These are phyloP conservation scores for Candidula unifasciata DNA, from an alignment of 2,888 invertebrate species.

Conservation along the genomic window DNA sequence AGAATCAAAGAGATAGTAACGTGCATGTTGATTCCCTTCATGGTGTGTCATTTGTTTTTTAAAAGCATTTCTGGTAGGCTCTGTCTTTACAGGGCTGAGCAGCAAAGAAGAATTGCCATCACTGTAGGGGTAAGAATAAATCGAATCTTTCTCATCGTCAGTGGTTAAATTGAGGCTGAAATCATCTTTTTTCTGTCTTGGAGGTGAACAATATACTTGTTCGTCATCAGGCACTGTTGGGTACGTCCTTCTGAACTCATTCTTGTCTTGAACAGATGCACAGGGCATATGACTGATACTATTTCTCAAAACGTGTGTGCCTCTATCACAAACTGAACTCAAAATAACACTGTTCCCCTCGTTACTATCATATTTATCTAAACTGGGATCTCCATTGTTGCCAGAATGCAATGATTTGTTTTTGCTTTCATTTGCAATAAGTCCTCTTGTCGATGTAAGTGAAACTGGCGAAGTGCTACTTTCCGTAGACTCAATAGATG, in stretches of 20 bases:
- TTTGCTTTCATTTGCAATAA: slow-evolving; percentile 71
- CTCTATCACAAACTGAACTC: background rate
- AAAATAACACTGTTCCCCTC: background rate
- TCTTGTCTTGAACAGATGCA: background rate
- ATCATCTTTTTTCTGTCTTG: slow-evolving; percentile 26
- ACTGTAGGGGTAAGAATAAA: slow-evolving; percentile 67
- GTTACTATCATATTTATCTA: background rate
- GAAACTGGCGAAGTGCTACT: slow-evolving; percentile 67
- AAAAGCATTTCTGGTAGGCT: slow-evolving; percentile 64
- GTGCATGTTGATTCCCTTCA: slow-evolving; percentile 57
- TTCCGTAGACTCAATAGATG: slow-evolving; percentile 62
- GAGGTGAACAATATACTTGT: slow-evolving; percentile 35
- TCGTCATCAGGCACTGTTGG: slow-evolving; percentile 30
- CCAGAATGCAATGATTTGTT: slow-evolving; percentile 68
- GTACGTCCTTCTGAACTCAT: slow-evolving; percentile 37
- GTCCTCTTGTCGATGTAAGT: slow-evolving; percentile 66
- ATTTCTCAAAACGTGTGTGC: slow-evolving; percentile 11
- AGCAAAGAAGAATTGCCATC: slow-evolving; percentile 70
- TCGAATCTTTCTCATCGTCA: slow-evolving; percentile 69
- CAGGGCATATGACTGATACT: slow-evolving; percentile 4
- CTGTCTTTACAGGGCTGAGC: slow-evolving; percentile 70
- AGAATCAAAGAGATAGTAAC: slow-evolving; percentile 53
- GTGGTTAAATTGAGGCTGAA: slow-evolving; percentile 52
- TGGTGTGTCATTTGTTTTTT: slow-evolving; percentile 64
- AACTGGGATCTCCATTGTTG: background rate